Evolutionary conservation across 2,797 vertebrate genomes (phyloP).

Genomic region (Dendrocincla fuliginosa): DNA sequence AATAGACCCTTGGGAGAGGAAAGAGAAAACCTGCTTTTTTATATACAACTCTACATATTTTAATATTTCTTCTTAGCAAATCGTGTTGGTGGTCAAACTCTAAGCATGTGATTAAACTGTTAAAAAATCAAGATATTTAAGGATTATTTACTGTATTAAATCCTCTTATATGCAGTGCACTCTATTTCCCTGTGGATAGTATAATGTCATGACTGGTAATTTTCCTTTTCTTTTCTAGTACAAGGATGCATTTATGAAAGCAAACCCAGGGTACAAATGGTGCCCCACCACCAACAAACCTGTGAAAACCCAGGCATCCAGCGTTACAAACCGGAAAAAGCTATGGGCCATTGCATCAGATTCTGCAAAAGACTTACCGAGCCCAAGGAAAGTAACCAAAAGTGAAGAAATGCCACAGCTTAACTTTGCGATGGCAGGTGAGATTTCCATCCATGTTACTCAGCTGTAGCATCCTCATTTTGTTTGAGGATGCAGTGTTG

Average conservation of each 20-base stretch:
- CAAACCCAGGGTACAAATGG: slow-evolving; percentile 98
- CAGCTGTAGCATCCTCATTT: background rate
- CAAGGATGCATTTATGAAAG: slow-evolving; percentile 99
- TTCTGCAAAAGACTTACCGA: slow-evolving; percentile 86
- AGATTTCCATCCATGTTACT: slow-evolving; percentile 33
- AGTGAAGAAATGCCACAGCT: slow-evolving; percentile 91
- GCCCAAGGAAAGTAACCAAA: slow-evolving; percentile 88
- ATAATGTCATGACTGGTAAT: background rate
- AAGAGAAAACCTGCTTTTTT: background rate
- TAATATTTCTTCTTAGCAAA: background rate
- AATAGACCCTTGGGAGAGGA: background rate
- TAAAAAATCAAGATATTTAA: slow-evolving; percentile 30
- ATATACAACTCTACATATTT: background rate
- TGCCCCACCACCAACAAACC: slow-evolving; percentile 97
- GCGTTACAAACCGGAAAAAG: slow-evolving; percentile 89
- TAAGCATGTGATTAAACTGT: slow-evolving; percentile 6
- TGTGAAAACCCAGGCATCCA: slow-evolving; percentile 86
- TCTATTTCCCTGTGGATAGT: background rate
- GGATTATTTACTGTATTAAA: background rate
- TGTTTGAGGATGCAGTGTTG: background rate
- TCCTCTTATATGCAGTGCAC: background rate
- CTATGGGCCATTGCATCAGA: slow-evolving; percentile 90
- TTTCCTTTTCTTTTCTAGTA: slow-evolving; percentile 81
- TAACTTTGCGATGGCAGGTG: slow-evolving; percentile 97
- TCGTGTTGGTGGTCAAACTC: background rate